These are phyloP conservation scores for Apogon hyalosoma DNA, from an alignment of 2,797 vertebrate genomes.

Conservation along the genomic window DNA sequence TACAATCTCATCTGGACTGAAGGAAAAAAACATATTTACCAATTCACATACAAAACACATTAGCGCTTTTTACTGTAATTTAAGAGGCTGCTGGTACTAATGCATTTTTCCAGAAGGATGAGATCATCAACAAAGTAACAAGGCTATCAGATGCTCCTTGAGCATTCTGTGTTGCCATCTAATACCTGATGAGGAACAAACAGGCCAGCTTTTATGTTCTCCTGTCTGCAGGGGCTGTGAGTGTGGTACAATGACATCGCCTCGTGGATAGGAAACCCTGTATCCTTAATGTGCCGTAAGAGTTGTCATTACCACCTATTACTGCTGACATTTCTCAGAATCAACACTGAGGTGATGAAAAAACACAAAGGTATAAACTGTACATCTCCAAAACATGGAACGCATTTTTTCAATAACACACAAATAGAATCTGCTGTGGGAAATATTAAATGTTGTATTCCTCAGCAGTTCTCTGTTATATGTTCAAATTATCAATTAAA, in stretches of 20 bases:
- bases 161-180: slow-evolving; percentile 64
- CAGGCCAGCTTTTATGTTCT: slow-evolving; percentile 57
- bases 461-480: too few species aligned
- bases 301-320: slow-evolving; percentile 33
- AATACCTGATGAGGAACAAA: slow-evolving; percentile 70
- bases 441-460: too few species aligned
- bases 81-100: slow-evolving; percentile 22
- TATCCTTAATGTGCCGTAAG: slow-evolving; percentile 39
- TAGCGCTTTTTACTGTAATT: slow-evolving; percentile 29
- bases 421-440: too few species aligned
- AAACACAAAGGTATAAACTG: background rate
- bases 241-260: slow-evolving; percentile 56
- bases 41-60: background rate
- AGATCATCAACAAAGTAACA: slow-evolving; percentile 67
- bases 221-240: slow-evolving; percentile 59
- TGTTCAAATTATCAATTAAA: too few species aligned
- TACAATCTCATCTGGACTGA: background rate
- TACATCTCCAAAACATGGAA: too few species aligned
- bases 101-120: slow-evolving; percentile 56
- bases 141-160: slow-evolving; percentile 64
- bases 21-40: background rate
- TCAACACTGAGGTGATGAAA: background rate
- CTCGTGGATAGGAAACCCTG: slow-evolving; percentile 60
- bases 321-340: slow-evolving; percentile 5
- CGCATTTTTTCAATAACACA: too few species aligned